phyloP scores from a whole-genome alignment of 1,140 invertebrate genomes.

The Semibalanus balanoides region DNA sequence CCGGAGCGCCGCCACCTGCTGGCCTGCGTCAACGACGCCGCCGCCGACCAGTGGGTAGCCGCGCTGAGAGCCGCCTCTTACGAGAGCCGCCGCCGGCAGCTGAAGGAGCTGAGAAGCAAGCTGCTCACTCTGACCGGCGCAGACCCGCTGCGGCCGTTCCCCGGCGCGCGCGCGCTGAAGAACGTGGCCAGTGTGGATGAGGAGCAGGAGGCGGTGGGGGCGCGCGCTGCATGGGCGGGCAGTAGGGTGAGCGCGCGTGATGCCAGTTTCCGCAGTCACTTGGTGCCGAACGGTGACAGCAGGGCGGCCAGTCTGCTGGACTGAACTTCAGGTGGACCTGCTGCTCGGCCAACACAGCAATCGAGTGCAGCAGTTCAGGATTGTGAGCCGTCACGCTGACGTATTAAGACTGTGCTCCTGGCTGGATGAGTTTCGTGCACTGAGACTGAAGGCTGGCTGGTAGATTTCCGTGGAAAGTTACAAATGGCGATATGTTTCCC shows the following conservation, averaged over 20 bases:
- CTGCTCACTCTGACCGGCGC: not conserved
- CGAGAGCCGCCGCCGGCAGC: not conserved
- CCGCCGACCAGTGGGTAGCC: not conserved
- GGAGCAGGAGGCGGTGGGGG: not conserved
- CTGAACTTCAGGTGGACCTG: not conserved
- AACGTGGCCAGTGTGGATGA: not conserved
- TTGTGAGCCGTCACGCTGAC: not conserved
- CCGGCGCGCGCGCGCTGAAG: conserved; percentile 1
- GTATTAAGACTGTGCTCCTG: too few species aligned
- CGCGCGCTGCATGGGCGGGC: too few species aligned
- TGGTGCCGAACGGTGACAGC: not conserved
- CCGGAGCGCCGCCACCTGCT: not conserved
- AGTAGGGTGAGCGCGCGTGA: too few species aligned
- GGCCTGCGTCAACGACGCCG: not conserved
- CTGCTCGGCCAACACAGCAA: too few species aligned
- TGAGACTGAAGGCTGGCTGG: not conserved
- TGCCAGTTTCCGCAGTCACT: not conserved
- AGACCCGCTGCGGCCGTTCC: not conserved
- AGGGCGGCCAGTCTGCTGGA: not conserved
- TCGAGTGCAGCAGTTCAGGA: not conserved
- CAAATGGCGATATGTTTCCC: too few species aligned
- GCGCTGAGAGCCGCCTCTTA: not conserved
- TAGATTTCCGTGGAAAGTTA: not conserved
- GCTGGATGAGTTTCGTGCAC: too few species aligned
- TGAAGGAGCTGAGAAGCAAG: not conserved